Base-by-base conservation (phyloP, 30 jellyfish, hydroid and myxozoan genomes). In the Aurelia sp. region DNA sequence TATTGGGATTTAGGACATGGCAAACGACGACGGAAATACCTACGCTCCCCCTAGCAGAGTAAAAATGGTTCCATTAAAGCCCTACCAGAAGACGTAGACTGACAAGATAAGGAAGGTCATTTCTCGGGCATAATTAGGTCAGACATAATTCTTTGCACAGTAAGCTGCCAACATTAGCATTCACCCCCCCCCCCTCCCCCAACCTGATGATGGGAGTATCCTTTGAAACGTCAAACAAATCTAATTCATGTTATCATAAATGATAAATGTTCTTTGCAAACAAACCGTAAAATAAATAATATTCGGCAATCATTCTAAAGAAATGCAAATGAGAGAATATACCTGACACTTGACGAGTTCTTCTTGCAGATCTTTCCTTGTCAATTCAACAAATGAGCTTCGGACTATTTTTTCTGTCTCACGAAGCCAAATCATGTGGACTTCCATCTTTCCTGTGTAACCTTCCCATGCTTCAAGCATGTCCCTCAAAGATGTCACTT, bases 381-480 rank as follows among this genome's bases (percentile, higher is more conserved):
- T 80, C 17, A 78, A 79, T 60, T 78, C 86, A 11, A 87, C 89
- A 27, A 96, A 47, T 19, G 99, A 92, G 5, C 62, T 57, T 78
- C 95, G 82, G 8, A 91, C 80, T 13, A 70, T 59, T 40, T 81
- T 72, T 63, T 96, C 99, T 16, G 65, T 52, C 5, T 78, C 88
- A 31, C 99, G 91, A 21, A 96, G 60, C 99, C 99, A 96, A 8
- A 67, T 24, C 94, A 91, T 90, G 87, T 86, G 48, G 27, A 48
- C 84, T 58, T 91, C 97, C 96, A 96, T 91, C 30, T 83, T 83
- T 65, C 82, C 98, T 5, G 99, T 96, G 75, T 96, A 96, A 17
- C 63, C 87, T 68, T 97, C 98, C 99, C 99, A 96, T 21, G 80
- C 67, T 57, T 74, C 88, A 20, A 96, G 78, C 5, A 84, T 63